Conservation (phyloP, 30 jellyfish, hydroid and myxozoan species). For the Clytia hemisphaerica region DNA sequence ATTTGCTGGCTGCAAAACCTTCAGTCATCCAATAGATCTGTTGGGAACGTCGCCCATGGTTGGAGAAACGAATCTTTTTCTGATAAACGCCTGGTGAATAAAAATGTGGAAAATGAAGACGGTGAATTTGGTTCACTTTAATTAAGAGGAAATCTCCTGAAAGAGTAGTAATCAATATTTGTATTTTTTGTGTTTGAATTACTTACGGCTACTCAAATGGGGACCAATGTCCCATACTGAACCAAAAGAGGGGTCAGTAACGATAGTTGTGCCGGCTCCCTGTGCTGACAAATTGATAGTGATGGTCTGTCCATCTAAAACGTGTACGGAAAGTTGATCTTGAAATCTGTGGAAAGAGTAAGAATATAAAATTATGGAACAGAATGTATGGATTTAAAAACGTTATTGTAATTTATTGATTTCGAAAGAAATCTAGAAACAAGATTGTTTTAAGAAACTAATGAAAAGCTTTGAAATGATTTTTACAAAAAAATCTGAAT, state of each 20-base stretch:
- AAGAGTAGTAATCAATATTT: too few species aligned
- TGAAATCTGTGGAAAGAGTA: constrained; percentile 51
- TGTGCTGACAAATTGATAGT: constrained; percentile 61
- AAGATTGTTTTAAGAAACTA: too few species aligned
- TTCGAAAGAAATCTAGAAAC: not conserved
- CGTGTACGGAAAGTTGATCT: constrained; percentile 56
- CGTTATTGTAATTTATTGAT: not conserved
- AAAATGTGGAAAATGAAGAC: too few species aligned
- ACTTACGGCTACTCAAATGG: constrained; percentile 55
- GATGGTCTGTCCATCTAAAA: constrained; percentile 59
- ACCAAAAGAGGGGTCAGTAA: constrained; percentile 80
- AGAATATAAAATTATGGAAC: not conserved
- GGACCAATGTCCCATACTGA: constrained; percentile 80
- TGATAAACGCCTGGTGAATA: too few species aligned
- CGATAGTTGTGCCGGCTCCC: constrained; percentile 87
- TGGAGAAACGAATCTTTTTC: constrained; percentile 48
- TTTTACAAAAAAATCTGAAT: not conserved
- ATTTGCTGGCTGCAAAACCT: constrained; percentile 71
- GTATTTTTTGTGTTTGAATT: too few species aligned
- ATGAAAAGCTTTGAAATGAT: too few species aligned
- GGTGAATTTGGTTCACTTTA: too few species aligned
- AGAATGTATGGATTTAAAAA: not conserved
- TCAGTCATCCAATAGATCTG: constrained; percentile 93
- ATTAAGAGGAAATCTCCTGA: too few species aligned
- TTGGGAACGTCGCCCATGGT: constrained; percentile 85